These are phyloP conservation scores for Lamprotornis superbus DNA, from an alignment of 2,113 vertebrate genomes.

Conservation along the genomic window DNA sequence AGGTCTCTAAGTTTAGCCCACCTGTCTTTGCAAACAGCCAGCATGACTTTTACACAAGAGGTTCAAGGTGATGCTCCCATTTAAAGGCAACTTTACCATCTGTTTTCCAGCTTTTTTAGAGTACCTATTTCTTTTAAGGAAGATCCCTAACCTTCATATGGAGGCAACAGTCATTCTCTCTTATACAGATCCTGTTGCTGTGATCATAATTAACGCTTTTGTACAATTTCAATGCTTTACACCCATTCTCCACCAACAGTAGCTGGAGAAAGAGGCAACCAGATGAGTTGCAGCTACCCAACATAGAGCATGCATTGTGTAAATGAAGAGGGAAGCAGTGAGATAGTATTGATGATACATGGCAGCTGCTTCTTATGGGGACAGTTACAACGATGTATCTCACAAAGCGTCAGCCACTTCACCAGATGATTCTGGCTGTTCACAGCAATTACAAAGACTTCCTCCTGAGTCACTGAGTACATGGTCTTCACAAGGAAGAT, in stretches of 20 bases:
- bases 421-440: background rate
- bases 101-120: background rate
- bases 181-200: background rate
- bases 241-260: background rate
- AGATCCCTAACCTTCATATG: background rate
- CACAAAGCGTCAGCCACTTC: background rate
- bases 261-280: background rate
- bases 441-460: background rate
- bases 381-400: background rate
- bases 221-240: background rate
- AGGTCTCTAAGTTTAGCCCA: too few species aligned
- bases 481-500: background rate
- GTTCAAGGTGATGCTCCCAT: background rate
- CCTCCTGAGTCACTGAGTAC: background rate
- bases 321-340: background rate
- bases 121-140: background rate
- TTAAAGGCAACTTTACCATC: background rate
- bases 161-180: background rate
- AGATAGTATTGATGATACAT: accelerated
- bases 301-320: accelerated
- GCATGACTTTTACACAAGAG: background rate
- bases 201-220: background rate
- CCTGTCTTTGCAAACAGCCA: background rate
- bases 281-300: too few species aligned
- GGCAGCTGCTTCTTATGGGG: background rate